Percentiles rank a stretch among this genome's conserved stretches.
These are phyloP conservation scores for Aurelia aurita complex sp. Pacific DNA, from an alignment of 30 jellyfish, hydroid and myxozoan species.

Conservation along the genomic window DNA sequence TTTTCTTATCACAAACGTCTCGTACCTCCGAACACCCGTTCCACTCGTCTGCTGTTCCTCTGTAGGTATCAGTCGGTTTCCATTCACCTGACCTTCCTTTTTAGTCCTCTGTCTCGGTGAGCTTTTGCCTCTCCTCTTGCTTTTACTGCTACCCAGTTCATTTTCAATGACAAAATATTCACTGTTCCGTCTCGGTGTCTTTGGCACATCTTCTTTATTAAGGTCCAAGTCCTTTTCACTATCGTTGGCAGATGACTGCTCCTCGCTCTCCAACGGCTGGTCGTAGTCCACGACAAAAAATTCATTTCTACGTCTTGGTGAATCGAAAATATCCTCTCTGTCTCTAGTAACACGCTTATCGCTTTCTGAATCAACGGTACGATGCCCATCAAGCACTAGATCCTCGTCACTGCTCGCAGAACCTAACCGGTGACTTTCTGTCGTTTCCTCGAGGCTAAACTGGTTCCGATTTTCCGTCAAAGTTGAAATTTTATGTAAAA, in stretches of 20 bases:
- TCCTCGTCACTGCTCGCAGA: neutral
- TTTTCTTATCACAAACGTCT: constrained; percentile 28
- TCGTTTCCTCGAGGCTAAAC: neutral
- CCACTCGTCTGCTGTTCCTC: too few species aligned
- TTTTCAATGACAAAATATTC: constrained; percentile 21
- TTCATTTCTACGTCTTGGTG: constrained; percentile 10
- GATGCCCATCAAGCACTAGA: neutral
- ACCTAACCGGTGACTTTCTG: neutral
- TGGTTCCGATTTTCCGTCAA: neutral
- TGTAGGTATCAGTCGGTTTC: too few species aligned
- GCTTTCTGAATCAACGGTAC: neutral
- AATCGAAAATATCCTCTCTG: neutral
- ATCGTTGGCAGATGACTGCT: neutral
- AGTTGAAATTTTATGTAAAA: constrained; percentile 29
- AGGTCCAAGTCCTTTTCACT: neutral
- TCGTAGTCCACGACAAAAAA: constrained; percentile 6
- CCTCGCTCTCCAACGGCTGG: neutral
- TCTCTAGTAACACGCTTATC: neutral
- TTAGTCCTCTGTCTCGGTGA: too few species aligned
- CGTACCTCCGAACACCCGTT: constrained; percentile 7
- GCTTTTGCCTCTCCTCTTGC: neutral
- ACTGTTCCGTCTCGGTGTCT: constrained; percentile 17
- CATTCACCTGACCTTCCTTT: too few species aligned
- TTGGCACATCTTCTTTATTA: neutral
- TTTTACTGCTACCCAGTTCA: neutral